Conservation (phyloP, 2,797 vertebrate genomes). For the Labroides dimidiatus region DNA sequence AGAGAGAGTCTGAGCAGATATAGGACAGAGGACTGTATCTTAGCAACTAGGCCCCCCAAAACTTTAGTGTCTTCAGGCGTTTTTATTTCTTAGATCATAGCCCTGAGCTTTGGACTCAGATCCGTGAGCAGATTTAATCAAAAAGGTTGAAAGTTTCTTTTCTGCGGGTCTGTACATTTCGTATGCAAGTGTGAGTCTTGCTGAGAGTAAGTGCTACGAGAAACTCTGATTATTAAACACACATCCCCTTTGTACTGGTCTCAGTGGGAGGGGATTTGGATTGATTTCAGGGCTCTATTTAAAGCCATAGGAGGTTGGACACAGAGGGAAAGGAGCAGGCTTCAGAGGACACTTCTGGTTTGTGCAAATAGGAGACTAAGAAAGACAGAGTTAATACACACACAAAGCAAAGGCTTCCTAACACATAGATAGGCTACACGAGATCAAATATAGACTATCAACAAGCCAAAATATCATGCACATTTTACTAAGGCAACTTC, state of each 20-base stretch:
- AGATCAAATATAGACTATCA: conserved; percentile 65
- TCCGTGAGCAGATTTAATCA: conserved; percentile 2
- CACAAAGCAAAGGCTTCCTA: conserved; percentile 59
- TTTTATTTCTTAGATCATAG: conserved; percentile 2
- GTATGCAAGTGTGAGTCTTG: background rate
- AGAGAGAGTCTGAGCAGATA: conserved; percentile 6
- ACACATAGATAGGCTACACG: conserved; percentile 55
- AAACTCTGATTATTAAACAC: background rate
- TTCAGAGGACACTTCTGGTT: conserved; percentile 78
- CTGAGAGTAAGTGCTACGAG: conserved; percentile 27
- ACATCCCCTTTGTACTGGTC: conserved; percentile 17
- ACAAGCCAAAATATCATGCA: conserved; percentile 75
- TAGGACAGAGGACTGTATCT: conserved; percentile 2
- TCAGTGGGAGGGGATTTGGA: conserved; percentile 1
- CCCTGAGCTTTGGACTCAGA: conserved; percentile 6
- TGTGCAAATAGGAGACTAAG: conserved; percentile 76
- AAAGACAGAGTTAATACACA: conserved; percentile 64
- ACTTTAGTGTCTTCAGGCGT: background rate
- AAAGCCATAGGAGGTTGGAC: conserved; percentile 29
- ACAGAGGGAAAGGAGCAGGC: conserved; percentile 54
- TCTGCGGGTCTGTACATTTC: conserved; percentile 1
- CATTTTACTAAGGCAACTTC: conserved; percentile 78
- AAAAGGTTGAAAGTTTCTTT: background rate
- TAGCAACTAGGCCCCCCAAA: background rate
- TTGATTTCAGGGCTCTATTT: conserved; percentile 2